Evolutionary conservation across 2,888 invertebrate species (phyloP), one percentile per base, ranked within the genome.

Genomic region (Dascillus cervinus): DNA sequence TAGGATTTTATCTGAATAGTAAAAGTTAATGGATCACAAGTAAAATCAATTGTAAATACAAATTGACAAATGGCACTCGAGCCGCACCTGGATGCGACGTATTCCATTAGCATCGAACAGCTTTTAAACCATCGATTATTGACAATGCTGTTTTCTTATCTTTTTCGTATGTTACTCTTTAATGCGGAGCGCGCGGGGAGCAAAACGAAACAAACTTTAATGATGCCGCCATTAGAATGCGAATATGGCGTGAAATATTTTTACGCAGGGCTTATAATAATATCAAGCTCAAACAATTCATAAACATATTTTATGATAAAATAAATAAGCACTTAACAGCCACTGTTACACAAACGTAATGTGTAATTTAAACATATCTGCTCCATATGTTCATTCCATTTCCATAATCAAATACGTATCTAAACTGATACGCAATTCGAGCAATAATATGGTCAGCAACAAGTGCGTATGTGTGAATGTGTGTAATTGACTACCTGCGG

Each of bases 91-190:
- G 47, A 46, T 44, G 41, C 41, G 46, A 46, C 44, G 38, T 38
- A 39, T 51, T 53, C 55, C 55, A 55, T 55, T 53, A 55, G 53
- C 53, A 53, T 52, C 55, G 52, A 53, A 50, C 48, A 32, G 52
- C 55, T 53, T 53, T 53, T 55, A 55, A 55, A 53, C 53, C 34
- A 44, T 49, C 47, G 47, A 45, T 47, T 52, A 53, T 53, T 53
- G 53, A 53, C 53, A 53, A 46, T 49, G 43, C 43, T 46, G 52
- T 53, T 49, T 47, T 45, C 52, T 56, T 56, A 56, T 56, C 54
- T 47, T 37, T 41, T 49, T 51, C 52, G 47, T 54, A 54, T 54
- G 52, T 54, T 52, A 52, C 41, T n/a, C n/a, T n/a, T n/a, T n/a
- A n/a, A n/a, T n/a, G n/a, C n/a, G n/a, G n/a, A n/a, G n/a, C n/a